Percentiles rank a stretch among this genome's conserved stretches.
phyloP scores from a whole-genome alignment of 2,888 invertebrate genomes.

The Theodoxus fluviatilis region DNA sequence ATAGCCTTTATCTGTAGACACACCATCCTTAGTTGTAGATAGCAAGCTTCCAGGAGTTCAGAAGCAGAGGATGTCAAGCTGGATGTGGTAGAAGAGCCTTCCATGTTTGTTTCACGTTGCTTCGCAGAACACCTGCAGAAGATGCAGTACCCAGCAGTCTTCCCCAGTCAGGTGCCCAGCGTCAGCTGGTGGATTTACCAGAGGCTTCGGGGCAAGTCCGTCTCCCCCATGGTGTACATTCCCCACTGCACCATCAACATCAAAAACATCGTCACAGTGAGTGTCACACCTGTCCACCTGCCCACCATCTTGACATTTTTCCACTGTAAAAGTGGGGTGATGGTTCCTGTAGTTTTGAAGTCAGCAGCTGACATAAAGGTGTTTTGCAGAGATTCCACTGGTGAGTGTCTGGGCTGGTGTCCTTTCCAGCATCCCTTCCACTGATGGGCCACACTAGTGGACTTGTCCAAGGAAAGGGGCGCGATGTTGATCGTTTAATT shows the following conservation, averaged over 20 bases:
- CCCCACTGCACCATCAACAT: constrained; percentile 77
- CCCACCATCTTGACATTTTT: neutral
- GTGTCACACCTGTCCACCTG: constrained; percentile 38
- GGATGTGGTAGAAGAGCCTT: neutral
- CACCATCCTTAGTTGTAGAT: neutral
- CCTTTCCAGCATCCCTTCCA: too few relatives aligned
- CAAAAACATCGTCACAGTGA: constrained; percentile 78
- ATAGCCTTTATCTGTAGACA: neutral
- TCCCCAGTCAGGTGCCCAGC: constrained; percentile 74
- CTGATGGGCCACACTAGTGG: too few relatives aligned
- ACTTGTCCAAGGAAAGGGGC: too few relatives aligned
- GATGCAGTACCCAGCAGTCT: constrained; percentile 70
- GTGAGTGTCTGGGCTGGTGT: too few relatives aligned
- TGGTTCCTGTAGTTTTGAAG: too few relatives aligned
- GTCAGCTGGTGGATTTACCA: constrained; percentile 77
- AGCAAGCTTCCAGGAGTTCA: neutral
- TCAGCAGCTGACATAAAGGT: too few relatives aligned
- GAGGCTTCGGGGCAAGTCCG: constrained; percentile 71
- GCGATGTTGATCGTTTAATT: too few relatives aligned
- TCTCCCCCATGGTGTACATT: constrained; percentile 76
- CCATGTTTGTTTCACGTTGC: neutral
- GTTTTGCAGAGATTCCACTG: too few relatives aligned
- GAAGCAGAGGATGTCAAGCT: too few relatives aligned
- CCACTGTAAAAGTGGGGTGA: too few relatives aligned
- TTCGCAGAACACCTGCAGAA: constrained; percentile 51